These are phyloP conservation scores for Pitta sordida DNA, from an alignment of 2,113 vertebrate genomes.

Conservation along the genomic window DNA sequence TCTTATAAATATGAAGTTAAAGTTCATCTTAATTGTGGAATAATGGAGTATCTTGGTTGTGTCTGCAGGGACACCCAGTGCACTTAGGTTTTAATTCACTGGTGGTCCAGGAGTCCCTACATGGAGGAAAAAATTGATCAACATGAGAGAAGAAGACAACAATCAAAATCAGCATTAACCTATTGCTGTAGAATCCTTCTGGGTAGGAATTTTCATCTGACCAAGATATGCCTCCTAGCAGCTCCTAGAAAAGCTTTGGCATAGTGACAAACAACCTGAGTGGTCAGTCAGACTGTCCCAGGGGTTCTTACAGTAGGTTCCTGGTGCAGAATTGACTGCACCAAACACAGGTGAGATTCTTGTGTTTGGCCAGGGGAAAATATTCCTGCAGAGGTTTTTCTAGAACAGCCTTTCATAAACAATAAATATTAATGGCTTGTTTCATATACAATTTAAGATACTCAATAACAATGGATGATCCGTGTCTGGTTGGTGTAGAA, in stretches of 20 bases:
- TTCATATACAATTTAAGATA: not conserved
- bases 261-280: not conserved
- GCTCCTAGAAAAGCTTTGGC: not conserved
- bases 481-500: not conserved
- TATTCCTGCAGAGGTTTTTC: not conserved
- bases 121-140: not conserved
- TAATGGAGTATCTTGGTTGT: not conserved
- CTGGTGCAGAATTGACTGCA: not conserved
- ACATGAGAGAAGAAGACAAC: not conserved
- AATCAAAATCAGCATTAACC: not conserved
- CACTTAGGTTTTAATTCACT: not conserved
- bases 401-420: not conserved
- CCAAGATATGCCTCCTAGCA: not conserved
- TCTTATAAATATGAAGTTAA: not conserved
- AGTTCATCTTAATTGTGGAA: not conserved
- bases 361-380: not conserved
- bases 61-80: not conserved
- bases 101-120: not conserved
- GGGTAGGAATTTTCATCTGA: not conserved
- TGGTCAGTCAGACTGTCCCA: not conserved
- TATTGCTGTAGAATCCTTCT: not conserved
- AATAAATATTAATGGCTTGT: not conserved
- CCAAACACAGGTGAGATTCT: not conserved
- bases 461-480: not conserved
- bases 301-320: not conserved